phyloP scores from a whole-genome alignment of 1,140 invertebrate species.

The Hestina assimilis region DNA sequence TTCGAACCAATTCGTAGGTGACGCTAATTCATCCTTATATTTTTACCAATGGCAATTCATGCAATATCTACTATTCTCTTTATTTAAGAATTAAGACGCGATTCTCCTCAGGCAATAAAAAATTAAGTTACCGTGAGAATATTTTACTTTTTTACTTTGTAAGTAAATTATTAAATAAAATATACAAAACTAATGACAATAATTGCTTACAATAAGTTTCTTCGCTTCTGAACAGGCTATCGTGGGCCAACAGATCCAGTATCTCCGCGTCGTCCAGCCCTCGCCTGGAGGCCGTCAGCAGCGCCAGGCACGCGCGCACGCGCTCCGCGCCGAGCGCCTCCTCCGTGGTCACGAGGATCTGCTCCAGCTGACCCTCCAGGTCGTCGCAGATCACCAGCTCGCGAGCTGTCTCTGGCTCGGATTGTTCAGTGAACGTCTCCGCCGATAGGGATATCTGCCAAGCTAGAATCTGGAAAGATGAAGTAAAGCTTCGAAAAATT shows the following conservation, averaged over 20 bases:
- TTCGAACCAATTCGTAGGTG: no score
- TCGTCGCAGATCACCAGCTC: conserved; percentile 75
- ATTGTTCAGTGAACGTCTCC: conserved; percentile 65
- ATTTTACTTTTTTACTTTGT: no score
- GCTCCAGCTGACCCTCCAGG: conserved; percentile 79
- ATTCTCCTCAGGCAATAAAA: no score
- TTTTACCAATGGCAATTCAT: no score
- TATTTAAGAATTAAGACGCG: no score
- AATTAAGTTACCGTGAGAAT: no score
- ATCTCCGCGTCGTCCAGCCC: conserved; percentile 88
- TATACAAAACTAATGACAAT: no score
- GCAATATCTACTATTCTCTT: no score
- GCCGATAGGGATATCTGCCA: conserved; percentile 83
- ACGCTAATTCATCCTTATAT: no score
- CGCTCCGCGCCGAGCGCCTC: conserved; percentile 81
- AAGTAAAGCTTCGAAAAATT: not conserved
- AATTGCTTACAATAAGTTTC: conserved; percentile 80
- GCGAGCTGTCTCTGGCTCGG: conserved; percentile 52
- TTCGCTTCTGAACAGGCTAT: conserved; percentile 83
- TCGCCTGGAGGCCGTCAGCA: conserved; percentile 83
- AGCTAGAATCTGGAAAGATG: conserved; percentile 78
- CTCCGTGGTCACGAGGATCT: conserved; percentile 83
- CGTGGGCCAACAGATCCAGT: conserved; percentile 85
- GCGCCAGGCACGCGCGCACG: conserved; percentile 80
- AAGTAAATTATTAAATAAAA: no score